Evolutionary conservation across 2,888 invertebrate species (phyloP), one percentile per base, ranked within the genome.

Genomic region (Phlogophora meticulosa): DNA sequence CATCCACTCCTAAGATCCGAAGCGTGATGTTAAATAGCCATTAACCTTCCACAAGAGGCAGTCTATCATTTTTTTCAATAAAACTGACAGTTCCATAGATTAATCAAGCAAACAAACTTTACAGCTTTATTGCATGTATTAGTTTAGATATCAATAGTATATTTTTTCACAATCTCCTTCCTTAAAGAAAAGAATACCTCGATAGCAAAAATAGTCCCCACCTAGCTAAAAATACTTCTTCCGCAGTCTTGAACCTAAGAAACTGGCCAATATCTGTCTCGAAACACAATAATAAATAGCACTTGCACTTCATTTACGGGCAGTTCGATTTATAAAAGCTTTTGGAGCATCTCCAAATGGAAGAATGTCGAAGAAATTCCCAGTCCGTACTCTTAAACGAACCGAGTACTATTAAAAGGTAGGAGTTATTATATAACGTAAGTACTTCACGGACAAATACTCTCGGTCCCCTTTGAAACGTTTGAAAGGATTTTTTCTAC

Each of bases 311-410:
- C 87, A 88, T 91, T 90, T 88, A 90, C 90, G 86, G 81, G 80
- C 82, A 84, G 83, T 87, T 90, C 90, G 83, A 92, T 91, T 89
- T 91, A 91, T 92, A 92, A 93, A 92, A 91, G 88, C 87, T 84
- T 85, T 93, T 94, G 94, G 93, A 93, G 81, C 87, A 84, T 76
- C 89, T 94, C 94, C 94, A 94, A 94, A 92, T 92, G 90, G 88
- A 88, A 69, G 71, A 66, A 63, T 63, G 72, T 78, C 62, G 72
- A 76, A 73, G 79, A 66, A 80, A 82, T 82, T 83, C 53, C 52
- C 58, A 68, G 76, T 74, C 76, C 66, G 80, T 84, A 78, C 83
- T 80, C 82, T 86, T 85, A 83, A 87, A 84, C 80, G 80, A 78
- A 85, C 80, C 86, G 84, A 84, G 86, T 83, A 85, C 85, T 87